Base-by-base conservation (phyloP, 2,888 invertebrate species). In the Tenthredo notha region DNA sequence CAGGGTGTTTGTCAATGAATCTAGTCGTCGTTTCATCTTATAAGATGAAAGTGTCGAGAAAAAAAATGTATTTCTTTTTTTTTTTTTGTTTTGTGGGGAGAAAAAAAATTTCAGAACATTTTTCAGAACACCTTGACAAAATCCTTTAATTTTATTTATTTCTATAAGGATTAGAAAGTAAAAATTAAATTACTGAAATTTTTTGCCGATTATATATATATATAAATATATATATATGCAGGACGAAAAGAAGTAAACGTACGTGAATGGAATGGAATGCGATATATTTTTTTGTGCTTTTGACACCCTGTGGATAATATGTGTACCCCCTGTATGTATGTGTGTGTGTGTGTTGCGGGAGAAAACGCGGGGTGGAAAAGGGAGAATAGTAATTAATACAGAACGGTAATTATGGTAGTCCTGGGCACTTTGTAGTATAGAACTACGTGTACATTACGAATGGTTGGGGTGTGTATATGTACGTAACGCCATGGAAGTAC, bases 361-460 rank as follows among this genome's bases (percentile, higher is more conserved):
- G 6, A 43, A 4, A 33, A 3, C 1, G 58, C n/a, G 61, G 58
- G 37, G 47, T 12, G 37, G 29, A 61, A 21, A 40, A 21, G 58
- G 58, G 78, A 58, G 58, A 78, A 78, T 80, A 80, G 80, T 80
- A 80, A 80, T 80, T 80, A 80, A 80, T 80, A 80, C 80, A 80
- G 80, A 80, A 80, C 80, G 80, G 80, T 80, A 80, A 80, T 80
- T 80, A 80, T 80, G 80, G 61, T 61, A 61, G 80, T 80, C 80
- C n/a, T 37, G 58, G 72, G 80, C 12, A 80, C 80, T 80, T 80
- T 80, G 80, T 61, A 40, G 61, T 40, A 40, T 40, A 40, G 80
- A 77, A 33, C 37, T 50, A 50, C 37, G 61, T 77, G 29, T n/a
- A 61, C 18, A 50, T 74, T 43, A n/a, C 21, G 15, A 74, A 43